Percentiles rank a stretch among this genome's conserved stretches.
Conservation (phyloP, 1,140 invertebrate species). For the Rhagoletis pomonella region DNA sequence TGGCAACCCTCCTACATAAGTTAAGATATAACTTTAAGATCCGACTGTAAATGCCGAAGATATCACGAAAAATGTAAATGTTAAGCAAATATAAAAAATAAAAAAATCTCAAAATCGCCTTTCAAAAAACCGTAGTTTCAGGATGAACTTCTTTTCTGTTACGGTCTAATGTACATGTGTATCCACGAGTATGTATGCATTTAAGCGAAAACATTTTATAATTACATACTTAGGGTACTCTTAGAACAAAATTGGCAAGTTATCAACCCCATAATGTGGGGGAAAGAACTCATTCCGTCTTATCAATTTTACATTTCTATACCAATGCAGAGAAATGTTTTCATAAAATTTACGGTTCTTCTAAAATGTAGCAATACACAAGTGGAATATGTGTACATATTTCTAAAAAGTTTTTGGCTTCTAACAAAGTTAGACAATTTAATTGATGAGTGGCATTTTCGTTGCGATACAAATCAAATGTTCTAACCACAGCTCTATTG, state of each 20-base stretch:
- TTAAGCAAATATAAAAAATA: too few species aligned
- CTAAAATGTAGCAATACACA: neutral
- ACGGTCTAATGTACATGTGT: too few species aligned
- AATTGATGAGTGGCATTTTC: neutral
- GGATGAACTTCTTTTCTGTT: too few species aligned
- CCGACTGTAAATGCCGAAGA: too few species aligned
- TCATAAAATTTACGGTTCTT: neutral
- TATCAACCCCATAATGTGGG: constrained; percentile 8
- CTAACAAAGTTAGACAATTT: constrained; percentile 7
- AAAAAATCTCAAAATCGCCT: too few species aligned
- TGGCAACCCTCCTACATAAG: too few species aligned
- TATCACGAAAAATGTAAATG: too few species aligned
- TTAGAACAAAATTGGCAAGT: constrained; percentile 27
- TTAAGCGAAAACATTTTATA: neutral
- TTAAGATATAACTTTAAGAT: too few species aligned
- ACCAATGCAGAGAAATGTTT: neutral
- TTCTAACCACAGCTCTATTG: too few species aligned
- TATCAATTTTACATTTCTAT: constrained; percentile 28
- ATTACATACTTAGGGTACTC: neutral
- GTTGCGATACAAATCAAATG: too few species aligned
- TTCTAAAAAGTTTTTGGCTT: constrained; percentile 33
- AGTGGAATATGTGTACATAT: neutral
- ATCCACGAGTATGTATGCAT: neutral
- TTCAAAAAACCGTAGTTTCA: too few species aligned
- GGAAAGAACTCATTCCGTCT: neutral